phyloP scores from a whole-genome alignment of 37 sponge, comb jelly and placozoan species.

The Dysidea cf. avara region DNA sequence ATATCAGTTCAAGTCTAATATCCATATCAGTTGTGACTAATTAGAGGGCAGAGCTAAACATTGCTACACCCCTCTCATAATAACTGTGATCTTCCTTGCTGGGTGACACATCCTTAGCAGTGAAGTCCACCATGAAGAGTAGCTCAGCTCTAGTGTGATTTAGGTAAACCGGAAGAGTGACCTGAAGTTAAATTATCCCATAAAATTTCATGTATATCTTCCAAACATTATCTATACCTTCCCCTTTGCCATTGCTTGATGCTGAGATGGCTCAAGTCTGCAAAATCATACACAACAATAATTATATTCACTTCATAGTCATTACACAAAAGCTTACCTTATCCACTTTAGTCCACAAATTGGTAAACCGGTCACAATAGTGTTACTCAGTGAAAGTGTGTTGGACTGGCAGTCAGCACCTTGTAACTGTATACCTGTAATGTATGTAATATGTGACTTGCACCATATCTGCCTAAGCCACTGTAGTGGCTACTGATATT shows the following conservation, averaged over 20 bases:
- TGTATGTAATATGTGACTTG: too few species aligned
- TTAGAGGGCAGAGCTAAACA: conserved; percentile 37
- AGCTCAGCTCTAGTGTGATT: conserved; percentile 76
- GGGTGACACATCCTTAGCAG: conserved; percentile 38
- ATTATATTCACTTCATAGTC: background rate
- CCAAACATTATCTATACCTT: conserved; percentile 16
- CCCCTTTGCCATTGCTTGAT: conserved; percentile 34
- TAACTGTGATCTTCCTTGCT: conserved; percentile 57
- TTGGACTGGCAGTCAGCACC: conserved; percentile 60
- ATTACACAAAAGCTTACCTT: conserved; percentile 15
- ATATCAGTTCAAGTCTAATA: too few species aligned
- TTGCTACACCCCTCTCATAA: conserved; percentile 88
- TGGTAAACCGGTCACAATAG: conserved; percentile 63
- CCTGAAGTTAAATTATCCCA: conserved; percentile 34
- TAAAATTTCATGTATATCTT: background rate
- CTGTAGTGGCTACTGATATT: too few species aligned
- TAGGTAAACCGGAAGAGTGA: conserved; percentile 83
- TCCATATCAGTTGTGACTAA: too few species aligned
- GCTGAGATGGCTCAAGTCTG: conserved; percentile 54
- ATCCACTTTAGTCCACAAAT: conserved; percentile 61
- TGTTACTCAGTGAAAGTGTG: conserved; percentile 36
- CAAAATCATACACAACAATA: background rate
- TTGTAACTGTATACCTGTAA: conserved; percentile 32
- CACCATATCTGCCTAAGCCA: too few species aligned
- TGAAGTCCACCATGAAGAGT: conserved; percentile 85